Percentiles rank a stretch among this genome's conserved stretches.
Conservation (phyloP, 2,797 vertebrate species). For the Pseudochaenichthys georgianus region DNA sequence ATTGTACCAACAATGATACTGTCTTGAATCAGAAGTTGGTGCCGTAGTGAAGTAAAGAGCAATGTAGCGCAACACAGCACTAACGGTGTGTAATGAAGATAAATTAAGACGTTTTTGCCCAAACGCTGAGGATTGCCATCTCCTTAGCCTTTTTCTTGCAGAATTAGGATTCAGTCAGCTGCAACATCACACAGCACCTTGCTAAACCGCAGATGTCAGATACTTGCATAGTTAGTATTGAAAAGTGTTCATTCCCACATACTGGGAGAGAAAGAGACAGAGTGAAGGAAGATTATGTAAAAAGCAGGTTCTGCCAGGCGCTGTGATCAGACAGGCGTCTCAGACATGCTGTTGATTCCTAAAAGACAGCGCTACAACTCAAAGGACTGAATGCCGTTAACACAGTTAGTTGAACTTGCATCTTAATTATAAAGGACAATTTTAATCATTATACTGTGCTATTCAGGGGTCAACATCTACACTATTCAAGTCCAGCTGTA, state of each 20-base stretch:
- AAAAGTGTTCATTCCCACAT: constrained; percentile 48
- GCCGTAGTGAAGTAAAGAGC: constrained; percentile 57
- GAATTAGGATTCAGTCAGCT: constrained; percentile 75
- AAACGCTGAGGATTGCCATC: constrained; percentile 65
- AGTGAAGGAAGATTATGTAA: constrained; percentile 57
- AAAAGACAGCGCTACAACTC: constrained; percentile 5
- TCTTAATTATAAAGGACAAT: constrained; percentile 28
- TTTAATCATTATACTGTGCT: background rate
- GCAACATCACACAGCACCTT: constrained; percentile 70
- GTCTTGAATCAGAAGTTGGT: constrained; percentile 43
- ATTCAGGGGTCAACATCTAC: background rate
- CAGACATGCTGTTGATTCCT: constrained; percentile 35
- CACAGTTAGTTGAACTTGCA: background rate
- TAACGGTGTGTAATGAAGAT: constrained; percentile 80
- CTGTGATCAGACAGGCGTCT: constrained; percentile 47
- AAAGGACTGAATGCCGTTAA: constrained; percentile 16
- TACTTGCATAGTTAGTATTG: constrained; percentile 56
- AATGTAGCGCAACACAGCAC: constrained; percentile 63
- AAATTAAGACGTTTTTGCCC: constrained; percentile 81
- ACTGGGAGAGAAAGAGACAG: constrained; percentile 42
- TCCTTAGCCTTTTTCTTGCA: constrained; percentile 68
- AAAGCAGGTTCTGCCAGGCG: constrained; percentile 47
- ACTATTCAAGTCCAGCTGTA: background rate
- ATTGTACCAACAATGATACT: constrained; percentile 7
- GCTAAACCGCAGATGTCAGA: constrained; percentile 72